These are phyloP conservation scores for Platygyra sinensis DNA, from an alignment of 64 coral and sea anemone species.

Conservation along the genomic window DNA sequence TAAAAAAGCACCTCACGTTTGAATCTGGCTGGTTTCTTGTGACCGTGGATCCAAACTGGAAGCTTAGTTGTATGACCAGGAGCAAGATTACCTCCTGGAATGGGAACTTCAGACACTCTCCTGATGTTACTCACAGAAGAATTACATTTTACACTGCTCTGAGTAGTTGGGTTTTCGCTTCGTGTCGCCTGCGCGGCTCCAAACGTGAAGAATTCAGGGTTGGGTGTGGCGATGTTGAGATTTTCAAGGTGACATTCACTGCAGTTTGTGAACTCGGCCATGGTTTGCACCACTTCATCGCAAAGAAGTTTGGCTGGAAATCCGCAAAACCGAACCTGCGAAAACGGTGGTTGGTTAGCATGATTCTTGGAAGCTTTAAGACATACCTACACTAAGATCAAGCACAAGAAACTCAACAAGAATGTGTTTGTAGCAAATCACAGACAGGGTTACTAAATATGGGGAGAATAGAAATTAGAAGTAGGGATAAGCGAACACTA, in stretches of 20 bases:
- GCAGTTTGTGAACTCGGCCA: conserved; percentile 76
- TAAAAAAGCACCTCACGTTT: conserved; percentile 85
- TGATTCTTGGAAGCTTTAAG: neutral
- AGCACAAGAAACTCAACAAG: too few relatives aligned
- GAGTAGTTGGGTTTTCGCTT: neutral
- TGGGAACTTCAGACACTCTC: conserved; percentile 70
- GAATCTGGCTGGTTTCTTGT: conserved; percentile 26
- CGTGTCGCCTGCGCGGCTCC: neutral
- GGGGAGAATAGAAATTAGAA: too few relatives aligned
- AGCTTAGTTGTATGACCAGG: conserved; percentile 69
- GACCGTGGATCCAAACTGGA: conserved; percentile 90
- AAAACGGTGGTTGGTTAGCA: neutral
- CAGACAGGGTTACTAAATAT: too few relatives aligned
- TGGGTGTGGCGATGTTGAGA: conserved; percentile 65
- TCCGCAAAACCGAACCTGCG: conserved; percentile 72
- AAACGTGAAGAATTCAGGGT: conserved; percentile 81
- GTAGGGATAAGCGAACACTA: too few relatives aligned
- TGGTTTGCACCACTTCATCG: conserved; percentile 79
- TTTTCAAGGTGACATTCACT: conserved; percentile 76
- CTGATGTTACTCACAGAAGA: conserved; percentile 29
- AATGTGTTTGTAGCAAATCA: too few relatives aligned
- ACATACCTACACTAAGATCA: too few relatives aligned
- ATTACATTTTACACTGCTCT: neutral
- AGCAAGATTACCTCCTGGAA: conserved; percentile 59
- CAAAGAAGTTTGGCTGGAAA: conserved; percentile 83